Evolutionary conservation across 2,888 invertebrate genomes (phyloP), one percentile per base, ranked within the genome.

Genomic region (Isotomurus palustris): DNA sequence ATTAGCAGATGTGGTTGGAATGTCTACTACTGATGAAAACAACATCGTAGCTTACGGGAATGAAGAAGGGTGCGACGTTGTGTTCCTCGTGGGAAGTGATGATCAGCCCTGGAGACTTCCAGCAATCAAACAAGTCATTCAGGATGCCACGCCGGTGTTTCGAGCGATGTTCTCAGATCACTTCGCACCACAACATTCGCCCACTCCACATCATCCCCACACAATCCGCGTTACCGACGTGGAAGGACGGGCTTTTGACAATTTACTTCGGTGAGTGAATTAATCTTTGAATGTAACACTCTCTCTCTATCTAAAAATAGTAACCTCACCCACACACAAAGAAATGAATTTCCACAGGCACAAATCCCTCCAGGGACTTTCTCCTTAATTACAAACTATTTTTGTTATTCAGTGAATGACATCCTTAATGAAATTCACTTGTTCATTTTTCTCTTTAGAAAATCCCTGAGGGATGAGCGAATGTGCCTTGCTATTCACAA

Each of bases 211-310:
- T 10, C 19, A 41, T 10, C 64, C 66, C 5, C 69, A 78, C 40
- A 71, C 78, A 52, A 78, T 85, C 41, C 78, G 80, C 63, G 68
- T 71, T n/a, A 52, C 67, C 10, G 82, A 84, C 72, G 78, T 84
- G 12, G 84, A 84, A 63, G 82, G 83, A 35, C 77, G 84, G 49
- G 85, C 84, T 24, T 85, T 85, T 71, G 83, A 84, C 72, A 81
- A 84, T 71, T 76, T 85, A 2, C 77, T 84, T 48, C 78, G 78
- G 81, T 81, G 69, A 73, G 70, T 43, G 25, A n/a, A n/a, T n/a
- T n/a, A n/a, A n/a, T n/a, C n/a, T n/a, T n/a, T n/a, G n/a, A n/a
- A n/a, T n/a, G n/a, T n/a, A n/a, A n/a, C n/a, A n/a, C n/a, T n/a
- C n/a, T n/a, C n/a, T n/a, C n/a, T n/a, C n/a, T n/a, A n/a, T n/a